phyloP scores from a whole-genome alignment of 2,113 vertebrate species.

The Otocyon megalotis region DNA sequence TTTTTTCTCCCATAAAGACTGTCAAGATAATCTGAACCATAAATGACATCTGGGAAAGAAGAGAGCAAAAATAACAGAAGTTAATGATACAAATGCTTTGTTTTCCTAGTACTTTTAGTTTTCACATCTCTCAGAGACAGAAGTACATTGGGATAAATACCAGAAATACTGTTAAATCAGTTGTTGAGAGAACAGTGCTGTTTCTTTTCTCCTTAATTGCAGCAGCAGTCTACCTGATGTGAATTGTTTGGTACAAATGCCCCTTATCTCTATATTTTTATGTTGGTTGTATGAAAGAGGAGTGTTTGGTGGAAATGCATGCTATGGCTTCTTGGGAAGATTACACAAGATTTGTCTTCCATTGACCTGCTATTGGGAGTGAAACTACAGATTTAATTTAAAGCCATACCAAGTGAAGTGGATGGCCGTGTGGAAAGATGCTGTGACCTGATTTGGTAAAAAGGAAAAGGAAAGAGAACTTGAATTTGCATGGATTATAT shows the following conservation, averaged over 20 bases:
- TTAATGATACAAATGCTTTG: not conserved
- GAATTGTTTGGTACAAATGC: not conserved
- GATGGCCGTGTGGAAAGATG: not conserved
- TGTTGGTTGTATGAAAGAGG: not conserved
- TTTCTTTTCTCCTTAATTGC: not conserved
- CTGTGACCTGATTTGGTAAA: not conserved
- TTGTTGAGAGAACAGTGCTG: not conserved
- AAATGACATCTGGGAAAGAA: constrained; percentile 40
- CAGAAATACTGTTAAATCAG: not conserved
- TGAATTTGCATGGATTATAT: not conserved
- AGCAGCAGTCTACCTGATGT: not conserved
- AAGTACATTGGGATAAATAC: not conserved
- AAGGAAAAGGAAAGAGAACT: not conserved
- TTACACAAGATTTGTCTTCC: not conserved
- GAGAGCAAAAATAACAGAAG: constrained; percentile 36
- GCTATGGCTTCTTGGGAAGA: not conserved
- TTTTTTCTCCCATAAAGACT: not conserved
- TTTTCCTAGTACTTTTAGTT: not conserved
- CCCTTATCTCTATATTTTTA: not conserved
- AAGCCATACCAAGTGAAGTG: not conserved
- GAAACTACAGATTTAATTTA: not conserved
- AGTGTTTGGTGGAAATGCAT: not conserved
- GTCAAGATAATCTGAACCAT: constrained; percentile 13
- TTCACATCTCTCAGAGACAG: constrained; percentile 16
- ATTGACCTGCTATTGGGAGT: not conserved